phyloP scores from a whole-genome alignment of 2,888 invertebrate species.

The Morpho deidamia region DNA sequence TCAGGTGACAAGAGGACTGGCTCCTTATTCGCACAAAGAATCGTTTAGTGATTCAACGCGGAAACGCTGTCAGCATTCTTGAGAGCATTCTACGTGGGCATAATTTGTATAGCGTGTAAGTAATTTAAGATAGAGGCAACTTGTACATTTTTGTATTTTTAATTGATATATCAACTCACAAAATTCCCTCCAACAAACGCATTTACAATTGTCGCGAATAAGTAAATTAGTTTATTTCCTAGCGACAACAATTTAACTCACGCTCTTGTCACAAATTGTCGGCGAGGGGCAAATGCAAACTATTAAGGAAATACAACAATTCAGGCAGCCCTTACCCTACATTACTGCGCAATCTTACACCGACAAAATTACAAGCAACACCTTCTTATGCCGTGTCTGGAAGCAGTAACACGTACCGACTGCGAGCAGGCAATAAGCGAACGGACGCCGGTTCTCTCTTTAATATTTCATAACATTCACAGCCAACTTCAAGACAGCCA shows the following conservation, averaged over 20 bases:
- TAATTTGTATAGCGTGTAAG: too few relatives aligned
- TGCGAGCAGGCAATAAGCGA: conserved; percentile 23
- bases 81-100: too few relatives aligned
- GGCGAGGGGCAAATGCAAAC: conserved; percentile 74
- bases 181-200: conserved; percentile 39
- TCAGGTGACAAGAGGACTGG: too few relatives aligned
- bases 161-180: too few relatives aligned
- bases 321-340: conserved; percentile 71
- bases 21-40: too few relatives aligned
- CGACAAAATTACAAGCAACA: conserved; percentile 75
- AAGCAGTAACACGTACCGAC: conserved; percentile 54
- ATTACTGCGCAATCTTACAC: conserved; percentile 73
- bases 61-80: too few relatives aligned
- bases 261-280: conserved; percentile 76
- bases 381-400: conserved; percentile 66
- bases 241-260: conserved; percentile 72
- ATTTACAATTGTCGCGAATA: conserved; percentile 62
- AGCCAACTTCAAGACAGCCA: conserved; percentile 14
- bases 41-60: too few relatives aligned
- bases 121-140: too few relatives aligned
- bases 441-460: conserved; percentile 21
- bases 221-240: conserved; percentile 78
- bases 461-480: conserved; percentile 23
- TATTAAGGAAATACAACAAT: conserved; percentile 79
- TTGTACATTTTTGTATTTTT: too few relatives aligned